Evolutionary conservation across 2,113 vertebrate species (phyloP).

Genomic region (Gymnorhina tibicen): DNA sequence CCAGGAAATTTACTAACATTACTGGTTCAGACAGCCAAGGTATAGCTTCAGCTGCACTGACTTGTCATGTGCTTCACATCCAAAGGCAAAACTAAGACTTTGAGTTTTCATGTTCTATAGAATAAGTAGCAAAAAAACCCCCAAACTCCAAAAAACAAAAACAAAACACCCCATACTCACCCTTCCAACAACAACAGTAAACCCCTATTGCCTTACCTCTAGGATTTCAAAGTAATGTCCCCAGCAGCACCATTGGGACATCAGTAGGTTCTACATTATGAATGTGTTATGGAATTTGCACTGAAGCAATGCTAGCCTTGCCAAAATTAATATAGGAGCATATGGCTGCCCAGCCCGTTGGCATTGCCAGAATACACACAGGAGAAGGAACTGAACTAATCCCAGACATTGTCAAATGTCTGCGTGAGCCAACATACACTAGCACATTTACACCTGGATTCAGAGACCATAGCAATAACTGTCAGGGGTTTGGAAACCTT

Average conservation of each 20-base stretch:
- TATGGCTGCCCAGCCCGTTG: background rate
- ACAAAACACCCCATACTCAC: background rate
- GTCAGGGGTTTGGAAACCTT: conserved; percentile 7
- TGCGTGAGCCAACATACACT: background rate
- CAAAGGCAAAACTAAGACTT: background rate
- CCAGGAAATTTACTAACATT: background rate
- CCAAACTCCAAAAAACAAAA: too few relatives aligned
- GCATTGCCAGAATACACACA: background rate
- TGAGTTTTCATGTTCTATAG: background rate
- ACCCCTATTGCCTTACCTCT: background rate
- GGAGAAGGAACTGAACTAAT: conserved; percentile 1
- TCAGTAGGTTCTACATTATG: background rate
- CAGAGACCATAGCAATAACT: background rate
- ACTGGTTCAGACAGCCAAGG: background rate
- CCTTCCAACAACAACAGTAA: background rate
- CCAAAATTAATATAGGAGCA: conserved; percentile 42
- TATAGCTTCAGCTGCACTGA: background rate
- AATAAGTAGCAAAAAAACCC: background rate
- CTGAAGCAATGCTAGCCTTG: background rate
- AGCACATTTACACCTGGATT: conserved; percentile 37
- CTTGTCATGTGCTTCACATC: background rate
- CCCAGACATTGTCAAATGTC: background rate
- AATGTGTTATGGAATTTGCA: background rate
- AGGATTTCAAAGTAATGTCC: background rate
- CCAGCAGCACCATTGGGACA: background rate